Conservation (phyloP, 1,140 invertebrate genomes). For the Alviniconcha marisindica region DNA sequence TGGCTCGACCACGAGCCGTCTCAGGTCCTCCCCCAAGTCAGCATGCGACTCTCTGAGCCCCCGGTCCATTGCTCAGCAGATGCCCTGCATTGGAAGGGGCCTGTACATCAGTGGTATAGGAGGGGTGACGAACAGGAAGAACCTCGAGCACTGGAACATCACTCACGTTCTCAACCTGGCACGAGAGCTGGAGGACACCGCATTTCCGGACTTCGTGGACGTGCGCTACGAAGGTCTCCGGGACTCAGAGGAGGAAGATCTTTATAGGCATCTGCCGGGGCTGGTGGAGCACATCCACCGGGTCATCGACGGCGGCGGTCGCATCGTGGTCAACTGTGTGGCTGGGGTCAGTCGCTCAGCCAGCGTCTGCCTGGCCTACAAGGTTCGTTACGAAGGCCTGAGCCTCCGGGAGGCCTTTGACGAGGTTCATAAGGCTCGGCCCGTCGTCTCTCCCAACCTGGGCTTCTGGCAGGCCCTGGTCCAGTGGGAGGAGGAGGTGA, state of each 20-base stretch:
- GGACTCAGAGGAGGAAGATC: conserved; percentile 82
- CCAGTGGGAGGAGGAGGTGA: conserved; percentile 83
- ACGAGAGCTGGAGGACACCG: conserved; percentile 82
- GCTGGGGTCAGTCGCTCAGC: conserved; percentile 92
- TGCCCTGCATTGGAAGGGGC: conserved; percentile 67
- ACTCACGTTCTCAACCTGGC: conserved; percentile 88
- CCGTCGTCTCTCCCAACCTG: conserved; percentile 89
- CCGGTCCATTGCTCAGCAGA: background rate
- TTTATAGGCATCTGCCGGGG: conserved; percentile 84
- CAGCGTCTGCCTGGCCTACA: conserved; percentile 88
- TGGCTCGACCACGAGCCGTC: too few relatives aligned
- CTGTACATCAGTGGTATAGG: conserved; percentile 80
- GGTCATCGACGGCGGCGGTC: conserved; percentile 77
- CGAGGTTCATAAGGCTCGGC: conserved; percentile 82
- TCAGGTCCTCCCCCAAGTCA: too few relatives aligned
- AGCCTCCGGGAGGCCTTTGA: conserved; percentile 86
- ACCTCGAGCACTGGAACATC: conserved; percentile 77
- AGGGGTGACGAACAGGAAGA: conserved; percentile 76
- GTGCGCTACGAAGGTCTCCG: conserved; percentile 78
- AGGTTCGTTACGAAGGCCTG: conserved; percentile 88
- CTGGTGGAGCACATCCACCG: conserved; percentile 65
- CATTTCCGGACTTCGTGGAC: conserved; percentile 50
- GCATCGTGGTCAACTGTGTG: conserved; percentile 89
- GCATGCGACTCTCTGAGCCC: background rate
- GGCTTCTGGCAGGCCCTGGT: conserved; percentile 91